Conservation (phyloP, 2,888 invertebrate genomes). For the Baccha elongata region DNA sequence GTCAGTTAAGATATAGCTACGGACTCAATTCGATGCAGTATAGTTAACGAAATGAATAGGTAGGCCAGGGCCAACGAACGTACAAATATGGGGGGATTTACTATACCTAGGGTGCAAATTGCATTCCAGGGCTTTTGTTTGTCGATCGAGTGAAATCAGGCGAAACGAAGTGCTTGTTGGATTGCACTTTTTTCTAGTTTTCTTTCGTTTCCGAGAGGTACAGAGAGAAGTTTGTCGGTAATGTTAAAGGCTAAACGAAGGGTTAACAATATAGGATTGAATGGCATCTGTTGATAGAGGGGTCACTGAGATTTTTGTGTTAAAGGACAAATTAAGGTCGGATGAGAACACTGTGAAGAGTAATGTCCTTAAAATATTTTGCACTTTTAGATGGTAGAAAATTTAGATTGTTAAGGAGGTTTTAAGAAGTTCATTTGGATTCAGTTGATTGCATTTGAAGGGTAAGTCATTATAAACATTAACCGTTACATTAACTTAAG, state of each 20-base stretch:
- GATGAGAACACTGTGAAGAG: slow-evolving; percentile 1
- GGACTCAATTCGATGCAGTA: slow-evolving; percentile 57
- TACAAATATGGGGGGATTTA: slow-evolving; percentile 8
- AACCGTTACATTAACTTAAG: background rate
- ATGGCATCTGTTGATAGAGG: slow-evolving; percentile 44
- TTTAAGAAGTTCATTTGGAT: slow-evolving; percentile 10
- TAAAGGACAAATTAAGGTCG: slow-evolving; percentile 7
- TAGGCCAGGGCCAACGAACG: slow-evolving; percentile 35
- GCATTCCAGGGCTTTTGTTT: slow-evolving; percentile 32
- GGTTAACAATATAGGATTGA: slow-evolving; percentile 42
- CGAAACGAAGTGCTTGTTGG: slow-evolving; percentile 61
- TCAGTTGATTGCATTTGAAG: background rate
- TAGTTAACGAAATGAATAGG: slow-evolving; percentile 69
- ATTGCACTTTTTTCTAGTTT: slow-evolving; percentile 63
- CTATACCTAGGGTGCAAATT: slow-evolving; percentile 51
- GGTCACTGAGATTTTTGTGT: slow-evolving; percentile 22
- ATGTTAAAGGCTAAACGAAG: slow-evolving; percentile 46
- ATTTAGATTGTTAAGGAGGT: background rate
- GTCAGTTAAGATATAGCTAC: slow-evolving; percentile 17
- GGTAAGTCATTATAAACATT: slow-evolving; percentile 3
- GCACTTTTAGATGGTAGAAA: background rate
- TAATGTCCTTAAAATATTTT: background rate
- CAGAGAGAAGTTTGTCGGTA: background rate
- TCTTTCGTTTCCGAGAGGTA: background rate
- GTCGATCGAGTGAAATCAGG: slow-evolving; percentile 57